Conservation (phyloP, 2,888 invertebrate genomes). For the Strigamia transsilvanica region DNA sequence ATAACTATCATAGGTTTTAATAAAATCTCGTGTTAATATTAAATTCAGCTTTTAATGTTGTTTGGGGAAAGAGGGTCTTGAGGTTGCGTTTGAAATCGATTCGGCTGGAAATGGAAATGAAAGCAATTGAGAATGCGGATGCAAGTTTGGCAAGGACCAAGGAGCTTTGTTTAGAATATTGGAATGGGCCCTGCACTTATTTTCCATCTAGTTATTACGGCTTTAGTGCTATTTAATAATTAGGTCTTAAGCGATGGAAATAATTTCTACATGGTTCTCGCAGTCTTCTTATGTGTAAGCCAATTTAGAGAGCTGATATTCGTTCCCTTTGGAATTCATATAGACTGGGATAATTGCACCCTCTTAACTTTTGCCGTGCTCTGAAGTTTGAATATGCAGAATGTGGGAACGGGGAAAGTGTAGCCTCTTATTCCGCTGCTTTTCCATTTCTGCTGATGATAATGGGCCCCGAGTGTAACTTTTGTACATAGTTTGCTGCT, state of each 20-base stretch:
- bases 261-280: conserved; percentile 13
- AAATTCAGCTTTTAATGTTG: conserved; percentile 29
- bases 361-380: conserved; percentile 29
- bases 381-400: conserved; percentile 20
- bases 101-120: conserved; percentile 28
- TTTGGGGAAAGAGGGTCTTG: not conserved
- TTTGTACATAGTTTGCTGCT: conserved; percentile 40
- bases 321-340: conserved; percentile 31
- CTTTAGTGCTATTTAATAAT: conserved; percentile 26
- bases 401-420: conserved; percentile 26
- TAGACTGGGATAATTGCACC: conserved; percentile 42
- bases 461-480: conserved; percentile 46
- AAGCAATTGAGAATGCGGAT: conserved; percentile 28
- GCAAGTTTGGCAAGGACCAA: not conserved
- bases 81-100: conserved; percentile 5
- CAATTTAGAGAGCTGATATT: conserved; percentile 33
- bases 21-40: conserved; percentile 48
- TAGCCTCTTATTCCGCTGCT: conserved; percentile 28
- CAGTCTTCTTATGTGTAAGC: not conserved
- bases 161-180: not conserved
- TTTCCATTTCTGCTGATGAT: conserved; percentile 44
- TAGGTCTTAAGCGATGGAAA: conserved; percentile 45
- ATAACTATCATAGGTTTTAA: conserved; percentile 26
- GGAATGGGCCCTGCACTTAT: conserved; percentile 21
- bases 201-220: conserved; percentile 41